phyloP scores from a whole-genome alignment of 2,113 vertebrate species.

The Lathamus discolor region DNA sequence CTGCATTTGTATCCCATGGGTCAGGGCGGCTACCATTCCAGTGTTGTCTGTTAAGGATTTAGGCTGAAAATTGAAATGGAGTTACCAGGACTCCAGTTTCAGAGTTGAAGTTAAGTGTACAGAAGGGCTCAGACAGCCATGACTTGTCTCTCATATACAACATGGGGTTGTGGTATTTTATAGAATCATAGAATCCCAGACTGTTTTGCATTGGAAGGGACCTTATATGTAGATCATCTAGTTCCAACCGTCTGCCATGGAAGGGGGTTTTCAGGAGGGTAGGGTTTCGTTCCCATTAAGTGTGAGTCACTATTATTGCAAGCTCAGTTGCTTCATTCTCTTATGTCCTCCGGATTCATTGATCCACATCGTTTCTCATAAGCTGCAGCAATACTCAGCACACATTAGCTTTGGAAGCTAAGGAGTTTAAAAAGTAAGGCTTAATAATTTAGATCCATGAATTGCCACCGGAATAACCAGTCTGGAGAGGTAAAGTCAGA shows the following conservation, averaged over 20 bases:
- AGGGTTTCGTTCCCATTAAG: background rate
- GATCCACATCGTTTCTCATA: background rate
- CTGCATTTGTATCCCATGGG: accelerated
- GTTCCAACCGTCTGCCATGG: background rate
- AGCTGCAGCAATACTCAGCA: background rate
- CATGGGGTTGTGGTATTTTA: accelerated
- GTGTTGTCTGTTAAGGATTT: background rate
- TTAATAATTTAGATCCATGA: background rate
- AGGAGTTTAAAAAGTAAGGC: background rate
- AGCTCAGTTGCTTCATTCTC: background rate
- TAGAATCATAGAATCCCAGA: background rate
- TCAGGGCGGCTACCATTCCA: accelerated
- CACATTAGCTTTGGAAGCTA: background rate
- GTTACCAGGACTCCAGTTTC: background rate
- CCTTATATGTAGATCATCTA: background rate
- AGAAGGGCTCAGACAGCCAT: background rate
- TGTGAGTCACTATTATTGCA: background rate
- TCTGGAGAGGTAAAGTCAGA: background rate
- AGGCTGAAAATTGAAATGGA: background rate
- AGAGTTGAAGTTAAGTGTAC: accelerated
- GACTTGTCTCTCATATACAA: background rate
- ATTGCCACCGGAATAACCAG: background rate
- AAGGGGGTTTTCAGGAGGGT: background rate
- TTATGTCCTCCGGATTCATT: background rate
- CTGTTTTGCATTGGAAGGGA: background rate